Evolutionary conservation across 2,888 invertebrate species (phyloP).

Genomic region (Drosophila nigricruria): DNA sequence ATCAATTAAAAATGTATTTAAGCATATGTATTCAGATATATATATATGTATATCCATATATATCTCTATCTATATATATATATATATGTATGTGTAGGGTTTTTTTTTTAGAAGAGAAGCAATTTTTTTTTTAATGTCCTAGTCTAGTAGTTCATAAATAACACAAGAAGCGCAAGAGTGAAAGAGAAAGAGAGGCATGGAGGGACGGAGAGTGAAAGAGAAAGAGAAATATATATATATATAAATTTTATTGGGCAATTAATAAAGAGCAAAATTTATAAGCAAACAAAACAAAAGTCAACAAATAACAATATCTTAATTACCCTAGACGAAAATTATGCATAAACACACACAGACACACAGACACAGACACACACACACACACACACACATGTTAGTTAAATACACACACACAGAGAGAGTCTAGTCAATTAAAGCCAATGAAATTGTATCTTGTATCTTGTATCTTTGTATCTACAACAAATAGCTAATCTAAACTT

Average conservation of each 20-base stretch:
- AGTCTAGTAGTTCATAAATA: slow-evolving; percentile 18
- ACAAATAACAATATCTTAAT: slow-evolving; percentile 61
- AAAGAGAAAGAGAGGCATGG: neutral
- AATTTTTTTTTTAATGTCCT: slow-evolving; percentile 7
- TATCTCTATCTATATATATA: neutral
- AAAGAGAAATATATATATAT: slow-evolving; percentile 22
- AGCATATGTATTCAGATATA: slow-evolving; percentile 43
- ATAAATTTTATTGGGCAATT: slow-evolving; percentile 66
- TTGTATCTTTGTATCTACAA: slow-evolving; percentile 53
- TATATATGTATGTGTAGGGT: slow-evolving; percentile 3
- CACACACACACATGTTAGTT: slow-evolving; percentile 25
- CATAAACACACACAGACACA: slow-evolving; percentile 30
- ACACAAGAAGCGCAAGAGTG: neutral
- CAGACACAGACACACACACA: slow-evolving; percentile 15
- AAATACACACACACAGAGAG: slow-evolving; percentile 28
- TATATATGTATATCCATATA: neutral
- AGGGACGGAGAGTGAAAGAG: slow-evolving; percentile 19
- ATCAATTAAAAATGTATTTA: slow-evolving; percentile 38
- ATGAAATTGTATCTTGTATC: slow-evolving; percentile 63
- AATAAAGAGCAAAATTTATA: slow-evolving; percentile 67
- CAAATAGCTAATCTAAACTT: slow-evolving; percentile 59
- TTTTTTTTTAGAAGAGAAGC: slow-evolving; percentile 11
- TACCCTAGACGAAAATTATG: slow-evolving; percentile 62
- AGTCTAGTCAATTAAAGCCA: slow-evolving; percentile 74
- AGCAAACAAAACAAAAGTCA: slow-evolving; percentile 45